These are phyloP conservation scores for Salvelinus alpinus DNA, from an alignment of 2,113 vertebrate genomes.

Conservation along the genomic window DNA sequence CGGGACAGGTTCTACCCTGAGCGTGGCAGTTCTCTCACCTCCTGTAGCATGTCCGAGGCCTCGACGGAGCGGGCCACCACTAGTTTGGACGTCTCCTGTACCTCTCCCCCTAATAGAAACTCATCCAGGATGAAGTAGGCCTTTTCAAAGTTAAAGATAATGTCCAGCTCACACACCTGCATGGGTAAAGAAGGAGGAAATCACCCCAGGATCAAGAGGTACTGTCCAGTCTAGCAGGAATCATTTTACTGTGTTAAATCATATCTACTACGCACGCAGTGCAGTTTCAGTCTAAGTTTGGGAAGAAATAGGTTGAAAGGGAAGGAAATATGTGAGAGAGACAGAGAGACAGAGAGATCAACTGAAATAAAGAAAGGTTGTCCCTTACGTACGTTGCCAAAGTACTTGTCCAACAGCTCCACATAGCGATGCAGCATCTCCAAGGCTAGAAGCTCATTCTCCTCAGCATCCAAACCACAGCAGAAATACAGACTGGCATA, in stretches of 20 bases:
- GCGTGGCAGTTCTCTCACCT: conserved; percentile 78
- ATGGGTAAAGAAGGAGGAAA: neutral
- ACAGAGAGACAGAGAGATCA: neutral
- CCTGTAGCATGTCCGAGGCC: conserved; percentile 94
- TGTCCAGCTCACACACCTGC: conserved; percentile 97
- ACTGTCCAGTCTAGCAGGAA: no score
- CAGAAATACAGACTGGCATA: no score
- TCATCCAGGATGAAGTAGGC: conserved; percentile 99
- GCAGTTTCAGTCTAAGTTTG: no score
- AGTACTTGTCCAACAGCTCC: no score
- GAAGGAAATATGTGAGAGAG: no score
- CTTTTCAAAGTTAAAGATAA: conserved; percentile 99
- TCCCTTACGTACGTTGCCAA: no score
- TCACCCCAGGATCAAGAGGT: no score
- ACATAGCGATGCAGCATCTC: conserved; percentile 79
- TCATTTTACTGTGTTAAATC: no score
- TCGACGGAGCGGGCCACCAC: conserved; percentile 87
- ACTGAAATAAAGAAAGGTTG: neutral
- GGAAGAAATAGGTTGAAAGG: no score
- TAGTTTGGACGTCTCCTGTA: conserved; percentile 96
- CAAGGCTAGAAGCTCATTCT: conserved; percentile 63
- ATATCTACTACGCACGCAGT: no score
- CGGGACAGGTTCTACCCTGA: no score
- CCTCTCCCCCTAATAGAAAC: conserved; percentile 94
- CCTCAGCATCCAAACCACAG: no score